Base-by-base conservation (phyloP, 2,113 vertebrate genomes). In the Oreochromis niloticus region DNA sequence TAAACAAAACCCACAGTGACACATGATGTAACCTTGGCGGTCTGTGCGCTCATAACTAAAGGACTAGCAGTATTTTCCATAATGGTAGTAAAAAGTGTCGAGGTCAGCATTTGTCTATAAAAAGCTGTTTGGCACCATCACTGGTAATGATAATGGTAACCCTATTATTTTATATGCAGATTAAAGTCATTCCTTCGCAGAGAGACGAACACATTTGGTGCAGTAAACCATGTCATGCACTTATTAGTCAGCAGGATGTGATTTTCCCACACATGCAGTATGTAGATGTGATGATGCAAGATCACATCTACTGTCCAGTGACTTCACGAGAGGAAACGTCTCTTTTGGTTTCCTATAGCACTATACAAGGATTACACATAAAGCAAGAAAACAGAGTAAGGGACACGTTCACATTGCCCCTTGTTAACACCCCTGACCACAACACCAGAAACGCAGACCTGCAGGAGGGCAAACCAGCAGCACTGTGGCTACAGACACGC, bases 381-480 rank as follows among this genome's bases (percentile, higher is more conserved):
- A 41, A 59, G 16, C 24, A 46, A 13, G 32, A 34, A 22, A 46
- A 68, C 5, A 1, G 71, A 59, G 11, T 13, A 3, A 52, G 54
- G 52, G 24, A 22, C 19, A 48, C 34, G 8, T 11, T 73, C 63
- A 80, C 61, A 48, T 39, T 30, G 22, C 7, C 5, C 68, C 88
- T 93, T 91, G 82, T 91, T 88, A 83, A 79, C 59, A 61, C 52
- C 71, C 17, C 71, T 86, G 80, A 80, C 71, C 85, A 82, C 52
- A 88, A 52, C 48, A 81, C 56, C 32, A 52, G 80, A 81, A 43
- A 75, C 36, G 71, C 80, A 43, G 48, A 48, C 30, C 48, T 32
- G 78, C 61, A 57, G 82, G 59, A 52, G 32, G 73, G 9, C 63
- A 32, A 78, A 78, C 46, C 16, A 8, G 27, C 71, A 32, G 27